These are phyloP conservation scores for Neodiprion lecontei DNA, from an alignment of 1,140 invertebrate species.

Conservation along the genomic window DNA sequence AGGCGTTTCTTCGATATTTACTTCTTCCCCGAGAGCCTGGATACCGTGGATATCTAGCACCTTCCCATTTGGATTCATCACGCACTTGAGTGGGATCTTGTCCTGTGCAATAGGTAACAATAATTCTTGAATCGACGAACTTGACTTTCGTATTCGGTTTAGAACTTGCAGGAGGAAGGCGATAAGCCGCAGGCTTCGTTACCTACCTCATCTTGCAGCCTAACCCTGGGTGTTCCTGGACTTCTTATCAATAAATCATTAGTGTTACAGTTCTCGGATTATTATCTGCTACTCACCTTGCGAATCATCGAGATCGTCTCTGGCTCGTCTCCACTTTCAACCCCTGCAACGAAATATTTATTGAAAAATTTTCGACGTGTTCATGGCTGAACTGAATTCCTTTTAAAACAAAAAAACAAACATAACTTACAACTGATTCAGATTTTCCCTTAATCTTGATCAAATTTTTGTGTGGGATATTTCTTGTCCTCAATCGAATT, in stretches of 20 bases:
- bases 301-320: slow-evolving; percentile 41
- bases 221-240: too few species aligned
- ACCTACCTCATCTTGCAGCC: too few species aligned
- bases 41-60: slow-evolving; percentile 74
- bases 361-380: too few species aligned
- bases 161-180: too few species aligned
- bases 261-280: too few species aligned
- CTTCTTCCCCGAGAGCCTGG: slow-evolving; percentile 70
- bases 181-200: too few species aligned
- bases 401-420: too few species aligned
- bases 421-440: too few species aligned
- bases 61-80: slow-evolving; percentile 82
- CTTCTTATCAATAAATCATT: too few species aligned
- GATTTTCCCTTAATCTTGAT: too few species aligned
- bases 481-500: neutral
- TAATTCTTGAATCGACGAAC: slow-evolving; percentile 5
- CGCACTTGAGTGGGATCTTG: slow-evolving; percentile 75
- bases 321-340: slow-evolving; percentile 51
- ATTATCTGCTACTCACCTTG: slow-evolving; percentile 41
- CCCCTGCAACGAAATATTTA: slow-evolving; percentile 35
- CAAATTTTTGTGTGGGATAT: neutral
- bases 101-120: slow-evolving; percentile 42
- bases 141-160: slow-evolving; percentile 3
- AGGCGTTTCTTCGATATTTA: slow-evolving; percentile 67
- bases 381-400: too few species aligned